These are phyloP conservation scores for Chlorops oryzae DNA, from an alignment of 1,140 invertebrate species.

Conservation along the genomic window DNA sequence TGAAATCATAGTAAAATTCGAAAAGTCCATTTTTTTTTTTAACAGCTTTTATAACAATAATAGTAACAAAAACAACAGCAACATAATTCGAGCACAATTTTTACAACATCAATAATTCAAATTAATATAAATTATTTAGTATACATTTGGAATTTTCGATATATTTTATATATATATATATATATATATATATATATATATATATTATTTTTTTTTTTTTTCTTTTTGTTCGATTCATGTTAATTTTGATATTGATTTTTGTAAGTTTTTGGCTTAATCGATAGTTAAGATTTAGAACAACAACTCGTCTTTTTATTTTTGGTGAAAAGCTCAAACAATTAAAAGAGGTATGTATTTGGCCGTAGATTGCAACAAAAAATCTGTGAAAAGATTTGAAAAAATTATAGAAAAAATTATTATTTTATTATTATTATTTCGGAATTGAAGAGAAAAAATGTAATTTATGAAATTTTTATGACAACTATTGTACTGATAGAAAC, in stretches of 20 bases:
- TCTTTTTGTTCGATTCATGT: constrained; percentile 16
- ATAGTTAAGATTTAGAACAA: too few species aligned
- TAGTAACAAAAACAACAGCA: too few species aligned
- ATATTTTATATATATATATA: constrained; percentile 39
- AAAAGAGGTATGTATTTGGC: constrained; percentile 47
- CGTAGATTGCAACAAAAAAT: constrained; percentile 48
- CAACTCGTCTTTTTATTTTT: too few species aligned
- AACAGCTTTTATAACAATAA: neutral
- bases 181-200: constrained; percentile 20
- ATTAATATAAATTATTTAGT: too few species aligned
- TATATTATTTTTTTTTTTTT: constrained; percentile 13
- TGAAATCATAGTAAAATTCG: constrained; percentile 7
- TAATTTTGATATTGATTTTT: constrained; percentile 24
- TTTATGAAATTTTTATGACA: too few species aligned
- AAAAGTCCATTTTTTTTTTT: neutral
- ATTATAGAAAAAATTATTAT: constrained; percentile 38
- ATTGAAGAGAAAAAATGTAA: too few species aligned
- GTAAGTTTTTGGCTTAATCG: constrained; percentile 25
- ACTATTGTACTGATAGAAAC: too few species aligned
- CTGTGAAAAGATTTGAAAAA: constrained; percentile 48
- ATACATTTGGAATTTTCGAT: constrained; percentile 34
- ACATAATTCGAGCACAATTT: too few species aligned
- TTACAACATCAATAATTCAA: too few species aligned
- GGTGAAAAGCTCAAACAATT: too few species aligned
- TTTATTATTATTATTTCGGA: constrained; percentile 17